A percentile compares a stretch with the other conserved stretches of the same genome.
Conservation (phyloP, 2,797 vertebrate species). For the Simalia tracyae region DNA sequence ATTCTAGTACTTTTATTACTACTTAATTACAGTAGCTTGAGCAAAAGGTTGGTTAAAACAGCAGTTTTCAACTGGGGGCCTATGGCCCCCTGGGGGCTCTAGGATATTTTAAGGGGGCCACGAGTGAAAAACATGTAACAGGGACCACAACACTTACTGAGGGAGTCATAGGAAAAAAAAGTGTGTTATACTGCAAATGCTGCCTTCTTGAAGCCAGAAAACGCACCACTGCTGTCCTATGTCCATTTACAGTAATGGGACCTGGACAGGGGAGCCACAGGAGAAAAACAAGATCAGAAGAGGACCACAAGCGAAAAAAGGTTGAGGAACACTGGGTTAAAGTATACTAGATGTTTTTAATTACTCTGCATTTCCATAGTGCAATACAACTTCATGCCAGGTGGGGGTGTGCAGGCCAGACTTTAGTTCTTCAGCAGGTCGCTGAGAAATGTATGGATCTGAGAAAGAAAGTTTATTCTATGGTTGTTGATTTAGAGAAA, state of each 20-base stretch:
- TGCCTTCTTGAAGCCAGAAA: background rate
- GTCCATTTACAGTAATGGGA: background rate
- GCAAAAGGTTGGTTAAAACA: background rate
- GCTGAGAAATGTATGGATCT: background rate
- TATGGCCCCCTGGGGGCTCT: background rate
- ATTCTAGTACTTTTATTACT: background rate
- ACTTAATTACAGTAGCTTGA: background rate
- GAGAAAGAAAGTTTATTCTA: background rate
- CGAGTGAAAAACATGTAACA: background rate
- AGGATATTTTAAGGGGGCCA: background rate
- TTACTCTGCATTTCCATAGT: background rate
- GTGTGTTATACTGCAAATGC: background rate
- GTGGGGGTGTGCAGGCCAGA: background rate
- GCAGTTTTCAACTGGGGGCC: background rate
- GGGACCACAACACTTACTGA: background rate
- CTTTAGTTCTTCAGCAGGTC: background rate
- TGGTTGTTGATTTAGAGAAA: background rate
- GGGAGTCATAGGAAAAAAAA: background rate
- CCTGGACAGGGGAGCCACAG: background rate
- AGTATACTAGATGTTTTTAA: background rate
- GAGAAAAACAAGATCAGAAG: background rate
- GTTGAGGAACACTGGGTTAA: background rate
- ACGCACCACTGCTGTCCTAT: background rate
- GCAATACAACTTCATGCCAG: background rate
- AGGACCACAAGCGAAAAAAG: background rate